Base-by-base conservation (phyloP, 2,113 vertebrate genomes). In the Pedionomus torquatus region DNA sequence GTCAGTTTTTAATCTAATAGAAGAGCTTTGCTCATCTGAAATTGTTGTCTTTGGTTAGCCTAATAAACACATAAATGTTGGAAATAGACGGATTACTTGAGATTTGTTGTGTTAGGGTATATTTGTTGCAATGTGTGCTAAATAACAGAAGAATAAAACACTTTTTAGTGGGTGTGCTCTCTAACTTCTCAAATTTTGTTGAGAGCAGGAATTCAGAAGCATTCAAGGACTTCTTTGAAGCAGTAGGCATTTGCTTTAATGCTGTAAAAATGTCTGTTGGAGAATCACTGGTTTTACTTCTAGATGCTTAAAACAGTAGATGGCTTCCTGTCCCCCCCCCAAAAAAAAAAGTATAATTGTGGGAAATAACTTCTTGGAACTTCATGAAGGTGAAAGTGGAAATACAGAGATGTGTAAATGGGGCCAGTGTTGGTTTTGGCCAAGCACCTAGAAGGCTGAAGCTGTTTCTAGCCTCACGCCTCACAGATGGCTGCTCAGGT, bases 321-420 rank as follows among this genome's bases (percentile, higher is more conserved):
- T 74, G 39, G 8, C 20, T 86, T 78, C 76, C 41, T 41, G 41
- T n/a, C n/a, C n/a, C n/a, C n/a, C n/a, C n/a, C 25, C 41, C 10
- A 44, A 52, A 58, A 63, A 82, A 63, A 82, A 66, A 39, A 7
- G 13, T 89, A 3, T 54, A 43, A 39, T 39, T 77, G 17, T 2
- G 14, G 25, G 5, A 84, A 74, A 55, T 25, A 65, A 51, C 30
- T 28, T 65, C 11, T 41, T 30, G 9, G 13, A 63, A 49, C n/a
- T 82, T 48, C 10, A 13, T 13, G 30, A 44, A 30, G 41, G 43
- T 1, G 1, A 44, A 75, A 26, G 28, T 12, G 7, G 21, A 1
- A 5, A 35, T 63, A 23, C 1, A 51, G 68, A 65, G 44, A 19
- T 0, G 0, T 12, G 24, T 55, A 75, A 30, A 28, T 58, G 23